Base-by-base conservation (phyloP, 2,113 vertebrate genomes). In the Cavia aperea region DNA sequence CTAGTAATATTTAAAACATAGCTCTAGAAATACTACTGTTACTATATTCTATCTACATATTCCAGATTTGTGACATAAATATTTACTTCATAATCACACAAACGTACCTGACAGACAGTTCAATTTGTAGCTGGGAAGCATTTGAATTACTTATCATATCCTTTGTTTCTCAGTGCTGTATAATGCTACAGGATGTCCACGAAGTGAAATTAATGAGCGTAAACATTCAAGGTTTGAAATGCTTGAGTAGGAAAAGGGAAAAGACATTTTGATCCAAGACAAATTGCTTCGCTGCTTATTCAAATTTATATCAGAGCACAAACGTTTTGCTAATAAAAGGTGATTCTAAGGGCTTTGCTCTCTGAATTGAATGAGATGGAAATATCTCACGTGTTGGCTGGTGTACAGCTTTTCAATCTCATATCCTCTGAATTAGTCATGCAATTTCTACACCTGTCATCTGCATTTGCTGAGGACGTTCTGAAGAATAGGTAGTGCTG, bases 271-370 rank as follows among this genome's bases (percentile, higher is more conserved):
- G 63, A 93, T 39, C 63, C 95, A 84, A 96, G 75, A 95, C 86
- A 95, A 96, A 94, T 86, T 94, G 72, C 29, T 87, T 75, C 92
- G 31, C 70, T 49, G 82, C 16, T 56, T 94, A 90, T 96, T 92
- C 66, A 92, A 88, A 94, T 84, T 92, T 94, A 39, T 93, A 79
- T 92, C 77, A 82, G 26, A 88, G 16, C 70, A 84, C 88, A 92
- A 65, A 91, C 33, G n/a, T 90, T 93, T 87, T 66, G 51, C 39
- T 97, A 96, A 96, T 92, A 95, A 95, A 82, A 92, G 13, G 81
- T 96, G 75, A 95, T 93, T 73, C 83, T 49, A 68, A 49, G 46
- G 31, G 90, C 58, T 93, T 46, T 29, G 78, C 49, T 88, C 2
- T 89, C 63, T 85, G 77, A 96, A 92, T 87, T 24, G 46, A 39